Base-by-base conservation (phyloP, 2,113 vertebrate genomes). In the Cryptomyrus ogoouensis region DNA sequence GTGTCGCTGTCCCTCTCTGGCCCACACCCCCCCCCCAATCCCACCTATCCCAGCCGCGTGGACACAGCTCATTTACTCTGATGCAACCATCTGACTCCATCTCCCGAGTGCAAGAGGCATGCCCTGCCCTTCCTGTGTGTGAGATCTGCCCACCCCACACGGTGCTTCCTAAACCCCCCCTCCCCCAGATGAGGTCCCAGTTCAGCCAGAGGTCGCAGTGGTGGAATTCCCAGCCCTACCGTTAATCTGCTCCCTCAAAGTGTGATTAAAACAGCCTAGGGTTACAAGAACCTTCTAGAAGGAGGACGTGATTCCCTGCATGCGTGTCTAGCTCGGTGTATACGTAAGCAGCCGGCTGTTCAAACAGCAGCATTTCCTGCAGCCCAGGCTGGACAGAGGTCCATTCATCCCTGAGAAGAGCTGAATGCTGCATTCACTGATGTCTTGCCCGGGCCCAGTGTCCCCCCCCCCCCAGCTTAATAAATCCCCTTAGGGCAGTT, bases 351-450 rank as follows among this genome's bases (percentile, higher is more conserved):
- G 66, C 24, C 88, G 77, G 58, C 74, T 47, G 89, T 66, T 90
- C 90, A 90, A 62, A 88, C 58, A 89, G 89, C 92, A 93, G 91
- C 85, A 94, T 95, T 95, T 96, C 94, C 93, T 94, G 83, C 89
- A 80, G 89, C 56, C 91, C 58, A 92, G 84, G 31, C 91, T 90
- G 77, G 89, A 93, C 87, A 92, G 87, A 90, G 92, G 89, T 12
- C 89, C 89, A 92, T 94, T 93, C 83, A 91, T 92, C 35, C 15
- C 35, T 80, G 12, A 10, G 74, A 42, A 80, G 35, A 35, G 35
- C 74, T 80, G 74, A 80, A 80, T 80, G 74, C 74, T 39, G 31
- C 74, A 80, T 80, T 80, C 74, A 42, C 35, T 1, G 74, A 80
- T 19, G 42, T 92, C 87, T 89, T 91, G 70, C 89, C 89, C n/a